A percentile compares a stretch with the other conserved stretches of the same genome.
Conservation (phyloP, 2,888 invertebrate genomes). For the Quadroppia sp. region DNA sequence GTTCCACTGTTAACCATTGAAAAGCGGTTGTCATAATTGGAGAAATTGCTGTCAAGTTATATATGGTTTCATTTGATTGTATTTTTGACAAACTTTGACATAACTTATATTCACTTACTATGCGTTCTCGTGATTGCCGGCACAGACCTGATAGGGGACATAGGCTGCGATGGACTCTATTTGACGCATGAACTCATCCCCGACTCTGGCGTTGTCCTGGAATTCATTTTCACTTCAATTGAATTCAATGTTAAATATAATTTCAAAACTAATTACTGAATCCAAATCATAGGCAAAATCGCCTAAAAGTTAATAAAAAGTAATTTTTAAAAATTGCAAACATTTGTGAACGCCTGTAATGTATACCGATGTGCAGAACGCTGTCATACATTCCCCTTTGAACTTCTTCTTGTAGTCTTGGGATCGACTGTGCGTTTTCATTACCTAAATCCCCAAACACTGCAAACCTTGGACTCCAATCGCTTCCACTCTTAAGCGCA, state of each 20-base stretch:
- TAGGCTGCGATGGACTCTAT: conserved; percentile 82
- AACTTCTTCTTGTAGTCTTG: conserved; percentile 38
- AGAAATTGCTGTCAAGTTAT: conserved; percentile 84
- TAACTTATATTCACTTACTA: too few species aligned
- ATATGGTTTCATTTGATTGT: too few species aligned
- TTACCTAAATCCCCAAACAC: conserved; percentile 52
- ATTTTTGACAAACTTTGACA: too few species aligned
- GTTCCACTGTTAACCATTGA: conserved; percentile 70
- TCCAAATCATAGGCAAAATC: conserved; percentile 45
- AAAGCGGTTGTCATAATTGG: conserved; percentile 86
- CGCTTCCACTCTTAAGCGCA: conserved; percentile 48
- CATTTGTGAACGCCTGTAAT: not conserved
- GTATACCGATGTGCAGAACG: conserved; percentile 43
- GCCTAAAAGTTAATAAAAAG: conserved; percentile 19
- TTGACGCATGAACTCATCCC: conserved; percentile 89
- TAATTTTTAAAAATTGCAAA: not conserved
- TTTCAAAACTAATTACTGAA: conserved; percentile 23
- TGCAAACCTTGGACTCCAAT: conserved; percentile 49
- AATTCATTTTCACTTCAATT: not conserved
- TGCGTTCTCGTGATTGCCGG: conserved; percentile 81
- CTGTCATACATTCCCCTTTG: conserved; percentile 40
- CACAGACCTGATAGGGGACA: conserved; percentile 76
- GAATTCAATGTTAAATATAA: not conserved
- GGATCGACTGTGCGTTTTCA: conserved; percentile 42
- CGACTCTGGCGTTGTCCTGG: conserved; percentile 53